Conservation (phyloP, 2,888 invertebrate genomes). For the Melinopterus prodromus region DNA sequence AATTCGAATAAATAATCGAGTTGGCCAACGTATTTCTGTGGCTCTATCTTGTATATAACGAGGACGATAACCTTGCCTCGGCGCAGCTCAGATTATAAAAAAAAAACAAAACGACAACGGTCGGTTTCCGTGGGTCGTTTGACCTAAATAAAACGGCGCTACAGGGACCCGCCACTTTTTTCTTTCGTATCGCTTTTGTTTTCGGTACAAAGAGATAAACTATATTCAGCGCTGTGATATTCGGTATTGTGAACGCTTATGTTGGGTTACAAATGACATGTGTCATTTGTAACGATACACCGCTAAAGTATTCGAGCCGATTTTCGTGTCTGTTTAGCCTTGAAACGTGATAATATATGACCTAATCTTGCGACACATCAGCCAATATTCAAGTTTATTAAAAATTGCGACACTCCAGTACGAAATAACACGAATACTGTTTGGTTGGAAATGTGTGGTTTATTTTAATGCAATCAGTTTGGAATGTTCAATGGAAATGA, state of each 20-base stretch:
- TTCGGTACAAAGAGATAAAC: background rate
- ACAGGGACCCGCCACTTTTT: background rate
- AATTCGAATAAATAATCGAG: background rate
- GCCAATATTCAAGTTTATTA: background rate
- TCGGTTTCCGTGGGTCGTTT: background rate
- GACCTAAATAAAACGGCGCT: background rate
- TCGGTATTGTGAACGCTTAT: background rate
- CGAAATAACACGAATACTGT: too few species aligned
- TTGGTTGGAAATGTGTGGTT: too few species aligned
- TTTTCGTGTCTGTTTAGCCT: background rate
- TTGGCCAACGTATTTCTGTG: constrained; percentile 4
- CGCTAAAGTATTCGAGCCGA: background rate
- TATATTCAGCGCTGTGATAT: background rate
- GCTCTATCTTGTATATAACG: background rate
- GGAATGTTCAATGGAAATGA: too few species aligned
- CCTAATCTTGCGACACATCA: background rate
- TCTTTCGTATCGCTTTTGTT: background rate
- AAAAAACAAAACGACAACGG: background rate
- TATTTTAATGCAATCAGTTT: too few species aligned
- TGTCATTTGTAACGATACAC: background rate
- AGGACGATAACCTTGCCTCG: background rate
- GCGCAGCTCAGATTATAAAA: background rate
- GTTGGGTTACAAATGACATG: background rate
- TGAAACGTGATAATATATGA: background rate
- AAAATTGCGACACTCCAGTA: background rate